Conservation (phyloP, 2,797 vertebrate species). For the Esox lucius region DNA sequence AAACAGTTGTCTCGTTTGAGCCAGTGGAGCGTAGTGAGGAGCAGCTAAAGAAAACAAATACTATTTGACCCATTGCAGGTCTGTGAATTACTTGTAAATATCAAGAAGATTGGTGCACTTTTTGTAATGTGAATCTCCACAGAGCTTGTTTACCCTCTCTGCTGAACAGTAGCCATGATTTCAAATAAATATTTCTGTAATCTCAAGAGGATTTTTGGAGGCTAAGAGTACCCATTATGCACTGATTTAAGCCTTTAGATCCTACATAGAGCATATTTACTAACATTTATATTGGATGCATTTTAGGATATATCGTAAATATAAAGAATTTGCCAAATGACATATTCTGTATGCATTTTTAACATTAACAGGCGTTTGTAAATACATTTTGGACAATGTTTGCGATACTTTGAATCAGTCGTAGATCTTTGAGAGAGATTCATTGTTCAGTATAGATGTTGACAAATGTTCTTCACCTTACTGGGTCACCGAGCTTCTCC, state of each 20-base stretch:
- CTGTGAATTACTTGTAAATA: neutral
- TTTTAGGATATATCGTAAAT: too few relatives aligned
- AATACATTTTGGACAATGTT: too few relatives aligned
- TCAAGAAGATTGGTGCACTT: neutral
- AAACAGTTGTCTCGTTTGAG: neutral
- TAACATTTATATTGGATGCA: too few relatives aligned
- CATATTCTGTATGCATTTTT: too few relatives aligned
- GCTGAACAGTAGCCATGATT: conserved; percentile 1
- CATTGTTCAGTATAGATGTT: too few relatives aligned
- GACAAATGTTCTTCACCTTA: too few relatives aligned
- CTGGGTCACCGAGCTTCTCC: too few relatives aligned
- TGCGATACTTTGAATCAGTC: too few relatives aligned
- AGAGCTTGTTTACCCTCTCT: neutral
- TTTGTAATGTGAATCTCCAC: neutral
- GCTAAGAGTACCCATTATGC: neutral
- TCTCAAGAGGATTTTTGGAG: conserved; percentile 1
- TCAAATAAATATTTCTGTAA: conserved; percentile 7
- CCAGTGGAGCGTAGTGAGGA: neutral
- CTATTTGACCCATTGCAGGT: neutral
- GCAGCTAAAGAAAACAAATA: neutral
- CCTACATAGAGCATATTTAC: too few relatives aligned
- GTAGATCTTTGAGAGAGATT: too few relatives aligned
- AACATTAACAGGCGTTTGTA: too few relatives aligned
- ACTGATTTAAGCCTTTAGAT: neutral
- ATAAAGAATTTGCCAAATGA: too few relatives aligned